phyloP scores from a whole-genome alignment of 2,113 vertebrate species.

The Probosciger aterrimus region DNA sequence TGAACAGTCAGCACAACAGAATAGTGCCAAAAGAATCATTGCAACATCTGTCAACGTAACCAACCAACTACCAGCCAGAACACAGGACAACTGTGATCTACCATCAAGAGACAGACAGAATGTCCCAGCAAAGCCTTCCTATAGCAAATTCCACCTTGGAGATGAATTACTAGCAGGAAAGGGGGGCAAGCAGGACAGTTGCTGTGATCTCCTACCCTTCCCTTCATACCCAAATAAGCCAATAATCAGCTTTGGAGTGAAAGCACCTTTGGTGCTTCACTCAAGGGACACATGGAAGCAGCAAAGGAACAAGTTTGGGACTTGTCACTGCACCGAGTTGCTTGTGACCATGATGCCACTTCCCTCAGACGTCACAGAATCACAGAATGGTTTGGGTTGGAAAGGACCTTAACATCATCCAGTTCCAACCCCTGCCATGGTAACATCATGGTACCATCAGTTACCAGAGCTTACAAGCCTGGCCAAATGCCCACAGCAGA shows the following conservation, averaged over 20 bases:
- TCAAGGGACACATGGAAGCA: not conserved
- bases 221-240: not conserved
- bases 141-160: not conserved
- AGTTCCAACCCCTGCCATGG: not conserved
- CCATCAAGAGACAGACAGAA: not conserved
- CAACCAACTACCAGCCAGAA: constrained; percentile 26
- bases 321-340: fast-evolving
- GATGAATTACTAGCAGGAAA: not conserved
- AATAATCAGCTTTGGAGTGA: not conserved
- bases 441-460: not conserved
- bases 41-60: constrained; percentile 62
- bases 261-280: not conserved
- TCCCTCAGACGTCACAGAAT: not conserved
- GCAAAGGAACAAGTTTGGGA: not conserved
- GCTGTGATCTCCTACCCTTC: not conserved
- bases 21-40: constrained; percentile 59
- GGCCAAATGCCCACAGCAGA: not conserved
- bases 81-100: not conserved
- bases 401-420: not conserved
- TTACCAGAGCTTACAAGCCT: not conserved
- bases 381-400: not conserved
- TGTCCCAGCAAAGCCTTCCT: not conserved
- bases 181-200: not conserved
- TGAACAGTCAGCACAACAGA: constrained; percentile 62
- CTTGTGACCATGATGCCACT: fast-evolving